Evolutionary conservation across 2,797 vertebrate genomes (phyloP).

Genomic region (Pelochelys cantorii): DNA sequence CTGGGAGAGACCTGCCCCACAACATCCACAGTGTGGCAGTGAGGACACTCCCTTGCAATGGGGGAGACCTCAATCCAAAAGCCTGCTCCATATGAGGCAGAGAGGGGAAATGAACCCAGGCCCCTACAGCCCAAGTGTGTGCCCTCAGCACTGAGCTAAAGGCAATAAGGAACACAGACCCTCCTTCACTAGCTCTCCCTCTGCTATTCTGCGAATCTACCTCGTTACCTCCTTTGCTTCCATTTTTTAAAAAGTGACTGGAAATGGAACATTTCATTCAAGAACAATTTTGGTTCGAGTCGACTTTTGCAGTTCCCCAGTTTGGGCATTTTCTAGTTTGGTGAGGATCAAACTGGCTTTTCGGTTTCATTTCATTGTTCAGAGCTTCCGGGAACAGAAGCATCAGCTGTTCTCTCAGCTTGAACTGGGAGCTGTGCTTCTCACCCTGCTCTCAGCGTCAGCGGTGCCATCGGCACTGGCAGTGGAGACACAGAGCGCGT

Average conservation of each 20-base stretch:
- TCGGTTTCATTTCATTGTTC: neutral
- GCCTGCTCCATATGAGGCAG: neutral
- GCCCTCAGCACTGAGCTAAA: neutral
- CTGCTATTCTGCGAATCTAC: too few species aligned
- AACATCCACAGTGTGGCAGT: neutral
- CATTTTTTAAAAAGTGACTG: neutral
- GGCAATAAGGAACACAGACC: neutral
- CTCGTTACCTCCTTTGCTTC: neutral
- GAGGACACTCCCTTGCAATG: too few species aligned
- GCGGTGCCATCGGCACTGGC: constrained; percentile 43
- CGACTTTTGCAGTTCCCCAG: neutral
- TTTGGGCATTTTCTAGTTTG: neutral
- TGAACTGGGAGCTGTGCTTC: neutral
- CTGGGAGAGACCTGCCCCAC: neutral
- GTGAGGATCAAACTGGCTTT: neutral
- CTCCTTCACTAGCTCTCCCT: neutral
- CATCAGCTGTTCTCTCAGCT: neutral
- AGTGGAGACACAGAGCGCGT: constrained; percentile 33
- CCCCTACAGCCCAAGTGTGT: neutral
- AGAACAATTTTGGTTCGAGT: neutral
- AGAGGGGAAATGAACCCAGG: neutral
- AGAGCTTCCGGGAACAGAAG: neutral
- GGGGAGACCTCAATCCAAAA: neutral
- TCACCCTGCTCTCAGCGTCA: neutral
- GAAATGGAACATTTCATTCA: neutral